Evolutionary conservation across 2,113 vertebrate genomes (phyloP).

Genomic region (Dolichallabes microphthalmus): DNA sequence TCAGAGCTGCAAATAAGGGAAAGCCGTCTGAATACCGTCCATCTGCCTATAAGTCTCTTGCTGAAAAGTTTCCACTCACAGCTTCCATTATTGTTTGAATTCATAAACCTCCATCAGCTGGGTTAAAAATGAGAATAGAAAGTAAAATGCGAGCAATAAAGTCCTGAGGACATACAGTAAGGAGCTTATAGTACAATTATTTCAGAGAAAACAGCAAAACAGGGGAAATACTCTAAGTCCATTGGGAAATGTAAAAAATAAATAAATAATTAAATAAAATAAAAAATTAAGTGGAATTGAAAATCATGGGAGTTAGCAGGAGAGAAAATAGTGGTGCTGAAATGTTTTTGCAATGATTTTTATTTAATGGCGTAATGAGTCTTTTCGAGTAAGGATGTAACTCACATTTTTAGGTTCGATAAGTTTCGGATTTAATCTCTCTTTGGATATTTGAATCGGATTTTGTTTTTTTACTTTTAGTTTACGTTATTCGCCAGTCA

Average conservation of each 20-base stretch:
- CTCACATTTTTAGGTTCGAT: constrained; percentile 15
- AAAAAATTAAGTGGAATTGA: background rate
- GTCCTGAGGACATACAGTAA: background rate
- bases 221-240: background rate
- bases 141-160: background rate
- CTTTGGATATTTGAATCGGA: background rate
- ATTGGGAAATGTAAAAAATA: constrained; percentile 18
- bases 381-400: constrained; percentile 36
- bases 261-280: no score
- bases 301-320: constrained; percentile 23
- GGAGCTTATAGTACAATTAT: background rate
- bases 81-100: constrained; percentile 6
- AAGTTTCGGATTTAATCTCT: background rate
- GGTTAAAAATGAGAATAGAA: background rate
- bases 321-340: background rate
- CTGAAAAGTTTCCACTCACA: background rate
- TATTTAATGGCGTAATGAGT: constrained; percentile 41
- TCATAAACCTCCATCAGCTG: background rate
- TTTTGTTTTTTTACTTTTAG: background rate
- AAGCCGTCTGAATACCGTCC: background rate
- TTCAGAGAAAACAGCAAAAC: constrained; percentile 14
- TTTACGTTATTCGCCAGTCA: background rate
- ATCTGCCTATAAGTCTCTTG: background rate
- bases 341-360: constrained; percentile 45
- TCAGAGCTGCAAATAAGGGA: no score